Conservation (phyloP, 1,140 invertebrate species). For the Babylonia areolata region DNA sequence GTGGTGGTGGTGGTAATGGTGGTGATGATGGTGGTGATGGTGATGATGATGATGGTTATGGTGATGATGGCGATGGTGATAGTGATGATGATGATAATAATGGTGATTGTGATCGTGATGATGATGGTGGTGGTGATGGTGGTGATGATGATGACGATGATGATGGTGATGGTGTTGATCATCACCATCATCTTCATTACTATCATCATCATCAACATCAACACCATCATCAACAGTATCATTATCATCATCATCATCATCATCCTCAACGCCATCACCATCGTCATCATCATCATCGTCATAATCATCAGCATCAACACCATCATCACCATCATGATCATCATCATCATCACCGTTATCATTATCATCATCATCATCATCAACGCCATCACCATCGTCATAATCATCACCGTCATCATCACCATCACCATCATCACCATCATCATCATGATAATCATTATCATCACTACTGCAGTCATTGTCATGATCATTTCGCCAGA, state of each 20-base stretch:
- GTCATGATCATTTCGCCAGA: no score
- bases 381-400: neutral
- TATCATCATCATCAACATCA: neutral
- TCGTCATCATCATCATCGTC: neutral
- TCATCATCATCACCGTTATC: neutral
- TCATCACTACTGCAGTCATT: no score
- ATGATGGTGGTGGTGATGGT: no score
- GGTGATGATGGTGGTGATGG: neutral
- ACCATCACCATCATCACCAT: neutral
- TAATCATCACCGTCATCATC: neutral
- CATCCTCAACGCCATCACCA: no score
- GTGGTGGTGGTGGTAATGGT: neutral
- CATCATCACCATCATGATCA: conserved; percentile 8
- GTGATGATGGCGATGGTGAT: neutral
- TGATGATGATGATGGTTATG: neutral
- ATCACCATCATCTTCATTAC: no score
- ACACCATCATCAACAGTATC: neutral
- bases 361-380: conserved; percentile 15
- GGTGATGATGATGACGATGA: no score
- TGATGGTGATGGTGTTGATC: no score
- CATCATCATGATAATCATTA: no score
- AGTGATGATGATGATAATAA: neutral
- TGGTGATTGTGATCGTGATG: no score
- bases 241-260: no score
- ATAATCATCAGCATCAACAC: conserved; percentile 13